A percentile compares a stretch with the other conserved stretches of the same genome.
Conservation (phyloP, 2,113 vertebrate species). For the Xenopus borealis region DNA sequence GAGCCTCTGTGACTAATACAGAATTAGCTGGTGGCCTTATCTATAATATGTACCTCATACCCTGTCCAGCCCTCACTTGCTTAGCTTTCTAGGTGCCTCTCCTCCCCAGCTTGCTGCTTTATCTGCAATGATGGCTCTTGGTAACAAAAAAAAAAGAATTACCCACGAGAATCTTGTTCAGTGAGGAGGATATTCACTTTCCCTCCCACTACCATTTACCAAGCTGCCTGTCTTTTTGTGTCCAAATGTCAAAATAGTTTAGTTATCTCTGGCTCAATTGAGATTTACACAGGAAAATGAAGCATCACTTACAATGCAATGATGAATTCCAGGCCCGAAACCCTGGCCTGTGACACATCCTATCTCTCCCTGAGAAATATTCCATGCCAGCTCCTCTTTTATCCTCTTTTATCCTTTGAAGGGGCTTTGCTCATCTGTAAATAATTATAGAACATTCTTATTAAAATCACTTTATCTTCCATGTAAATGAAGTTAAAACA, state of each 20-base stretch:
- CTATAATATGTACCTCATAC: too few species aligned
- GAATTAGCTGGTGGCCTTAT: too few species aligned
- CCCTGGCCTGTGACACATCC: background rate
- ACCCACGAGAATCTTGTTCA: background rate
- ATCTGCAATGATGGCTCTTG: too few species aligned
- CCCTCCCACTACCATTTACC: constrained; percentile 24
- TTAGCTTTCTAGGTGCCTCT: too few species aligned
- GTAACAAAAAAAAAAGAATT: background rate
- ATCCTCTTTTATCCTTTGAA: constrained; percentile 6
- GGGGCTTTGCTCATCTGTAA: constrained; percentile 8
- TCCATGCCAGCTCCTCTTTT: background rate
- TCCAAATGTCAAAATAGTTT: constrained; percentile 22
- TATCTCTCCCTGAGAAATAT: constrained; percentile 5
- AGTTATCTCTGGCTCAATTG: constrained; percentile 49
- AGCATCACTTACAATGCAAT: constrained; percentile 23
- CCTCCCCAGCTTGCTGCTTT: too few species aligned
- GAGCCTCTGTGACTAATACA: too few species aligned
- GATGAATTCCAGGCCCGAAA: constrained; percentile 17
- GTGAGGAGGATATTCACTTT: constrained; percentile 19
- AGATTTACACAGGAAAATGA: constrained; percentile 49
- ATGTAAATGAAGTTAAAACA: background rate
- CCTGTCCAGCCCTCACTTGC: too few species aligned
- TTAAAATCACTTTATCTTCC: constrained; percentile 46
- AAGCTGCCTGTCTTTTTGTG: constrained; percentile 14
- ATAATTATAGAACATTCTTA: constrained; percentile 50